Conservation (phyloP, 2,113 vertebrate genomes). For the Ammospiza caudacuta region DNA sequence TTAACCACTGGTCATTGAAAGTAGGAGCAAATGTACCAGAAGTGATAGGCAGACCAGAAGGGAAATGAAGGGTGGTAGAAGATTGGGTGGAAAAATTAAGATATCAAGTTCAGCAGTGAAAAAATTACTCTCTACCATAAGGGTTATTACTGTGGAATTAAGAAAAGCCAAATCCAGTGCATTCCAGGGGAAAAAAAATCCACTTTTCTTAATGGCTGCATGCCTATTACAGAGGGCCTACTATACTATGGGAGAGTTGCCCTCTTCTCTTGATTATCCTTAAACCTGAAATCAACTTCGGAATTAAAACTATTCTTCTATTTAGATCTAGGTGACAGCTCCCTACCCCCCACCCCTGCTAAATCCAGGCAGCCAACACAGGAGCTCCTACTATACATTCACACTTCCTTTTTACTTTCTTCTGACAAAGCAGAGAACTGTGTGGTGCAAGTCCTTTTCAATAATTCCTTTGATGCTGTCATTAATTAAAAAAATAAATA, state of each 20-base stretch:
- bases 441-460: not conserved
- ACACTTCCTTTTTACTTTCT: not conserved
- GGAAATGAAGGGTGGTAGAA: constrained; percentile 51
- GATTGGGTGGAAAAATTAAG: constrained; percentile 39
- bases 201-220: not conserved
- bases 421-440: not conserved
- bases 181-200: not conserved
- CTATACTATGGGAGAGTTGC: not conserved
- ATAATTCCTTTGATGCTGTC: not conserved
- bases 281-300: not conserved
- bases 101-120: not conserved
- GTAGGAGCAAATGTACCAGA: constrained; percentile 28
- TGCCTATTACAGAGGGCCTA: not conserved
- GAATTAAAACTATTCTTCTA: not conserved
- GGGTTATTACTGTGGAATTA: not conserved
- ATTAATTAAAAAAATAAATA: not conserved
- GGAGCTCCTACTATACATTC: not conserved
- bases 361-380: not conserved
- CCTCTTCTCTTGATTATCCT: not conserved
- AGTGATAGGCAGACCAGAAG: not conserved
- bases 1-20: not conserved
- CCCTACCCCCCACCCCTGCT: too few species aligned
- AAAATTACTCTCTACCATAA: not conserved
- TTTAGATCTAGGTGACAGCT: not conserved
- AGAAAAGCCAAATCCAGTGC: not conserved